These are phyloP conservation scores for Argyrosomus regius DNA, from an alignment of 2,797 vertebrate species.

Conservation along the genomic window DNA sequence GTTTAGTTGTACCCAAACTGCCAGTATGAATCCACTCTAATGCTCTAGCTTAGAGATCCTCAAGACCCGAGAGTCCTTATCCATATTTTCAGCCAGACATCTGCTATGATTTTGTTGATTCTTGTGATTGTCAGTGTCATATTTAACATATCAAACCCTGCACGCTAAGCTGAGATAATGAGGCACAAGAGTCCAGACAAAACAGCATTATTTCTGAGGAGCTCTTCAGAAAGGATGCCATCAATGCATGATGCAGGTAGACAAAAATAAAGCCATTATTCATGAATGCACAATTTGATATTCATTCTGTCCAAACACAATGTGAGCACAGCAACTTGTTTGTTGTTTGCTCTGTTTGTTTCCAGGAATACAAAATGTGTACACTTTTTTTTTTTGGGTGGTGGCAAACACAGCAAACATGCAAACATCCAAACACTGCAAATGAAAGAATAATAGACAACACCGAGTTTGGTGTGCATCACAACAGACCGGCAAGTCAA, in stretches of 20 bases:
- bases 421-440: conserved; percentile 9
- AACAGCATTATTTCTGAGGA: not conserved
- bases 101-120: conserved; percentile 2
- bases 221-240: not conserved
- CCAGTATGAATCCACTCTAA: not conserved
- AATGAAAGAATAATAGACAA: conserved; percentile 15
- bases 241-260: not conserved
- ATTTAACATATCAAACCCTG: not conserved
- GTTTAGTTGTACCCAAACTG: not conserved
- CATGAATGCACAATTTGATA: conserved; percentile 21
- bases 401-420: not conserved
- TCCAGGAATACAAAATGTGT: conserved; percentile 21
- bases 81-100: not conserved
- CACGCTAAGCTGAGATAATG: not conserved
- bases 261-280: conserved; percentile 26
- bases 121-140: not conserved
- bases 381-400: not conserved
- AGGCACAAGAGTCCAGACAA: not conserved
- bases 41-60: not conserved
- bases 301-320: conserved; percentile 13
- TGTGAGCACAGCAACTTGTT: not conserved
- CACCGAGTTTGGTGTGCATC: conserved; percentile 2
- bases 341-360: conserved; percentile 20
- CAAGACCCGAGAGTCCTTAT: no score
- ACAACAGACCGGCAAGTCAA: conserved; percentile 8